Conservation (phyloP, 1,140 invertebrate species). For the Harlomillsia oculata region DNA sequence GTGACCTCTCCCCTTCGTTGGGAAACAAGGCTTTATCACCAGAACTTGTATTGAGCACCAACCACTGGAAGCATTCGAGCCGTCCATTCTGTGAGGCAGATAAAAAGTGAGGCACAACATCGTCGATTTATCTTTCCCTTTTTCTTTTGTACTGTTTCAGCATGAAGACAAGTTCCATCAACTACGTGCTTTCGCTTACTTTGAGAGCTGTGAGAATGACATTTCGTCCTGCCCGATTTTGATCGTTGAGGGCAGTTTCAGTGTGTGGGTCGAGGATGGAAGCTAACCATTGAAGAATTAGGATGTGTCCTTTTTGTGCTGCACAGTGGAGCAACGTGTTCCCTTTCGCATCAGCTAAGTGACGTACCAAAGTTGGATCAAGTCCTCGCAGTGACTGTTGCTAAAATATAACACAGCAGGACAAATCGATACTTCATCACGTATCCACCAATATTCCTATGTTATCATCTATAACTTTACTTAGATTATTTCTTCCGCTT, state of each 20-base stretch:
- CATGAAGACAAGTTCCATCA: too few species aligned
- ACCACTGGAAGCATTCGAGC: constrained; percentile 40
- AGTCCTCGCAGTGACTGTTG: constrained; percentile 39
- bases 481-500: too few species aligned
- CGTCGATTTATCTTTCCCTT: too few species aligned
- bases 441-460: background rate
- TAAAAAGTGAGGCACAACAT: too few species aligned
- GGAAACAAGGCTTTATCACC: constrained; percentile 31
- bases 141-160: too few species aligned
- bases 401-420: constrained; percentile 30
- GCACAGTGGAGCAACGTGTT: constrained; percentile 43
- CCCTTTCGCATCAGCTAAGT: constrained; percentile 42
- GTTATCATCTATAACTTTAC: too few species aligned
- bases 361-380: constrained; percentile 42
- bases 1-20: constrained; percentile 38
- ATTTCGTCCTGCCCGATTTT: constrained; percentile 41
- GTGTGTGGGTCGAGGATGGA: constrained; percentile 34
- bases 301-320: constrained; percentile 39
- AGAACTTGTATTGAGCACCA: constrained; percentile 39
- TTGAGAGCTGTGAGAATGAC: constrained; percentile 41
- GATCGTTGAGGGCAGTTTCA: constrained; percentile 40
- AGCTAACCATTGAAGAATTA: constrained; percentile 40
- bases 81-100: constrained; percentile 37
- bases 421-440: background rate
- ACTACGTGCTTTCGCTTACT: too few species aligned